A percentile compares a stretch with the other conserved stretches of the same genome.
phyloP scores from a whole-genome alignment of 2,113 vertebrate genomes.

The Rhinopomastus cyanomelas region DNA sequence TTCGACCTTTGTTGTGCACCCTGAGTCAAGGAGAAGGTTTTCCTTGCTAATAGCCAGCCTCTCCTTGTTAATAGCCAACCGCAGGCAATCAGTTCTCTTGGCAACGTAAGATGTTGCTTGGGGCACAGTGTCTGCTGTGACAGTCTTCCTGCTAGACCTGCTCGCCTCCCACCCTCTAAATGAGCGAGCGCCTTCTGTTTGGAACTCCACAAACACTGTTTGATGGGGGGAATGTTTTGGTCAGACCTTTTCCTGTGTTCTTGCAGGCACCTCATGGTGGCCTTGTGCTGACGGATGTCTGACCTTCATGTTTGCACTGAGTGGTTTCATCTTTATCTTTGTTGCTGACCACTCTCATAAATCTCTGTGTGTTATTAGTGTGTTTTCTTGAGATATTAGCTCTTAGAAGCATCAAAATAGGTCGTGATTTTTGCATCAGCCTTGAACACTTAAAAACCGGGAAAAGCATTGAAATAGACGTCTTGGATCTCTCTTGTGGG shows the following conservation, averaged over 20 bases:
- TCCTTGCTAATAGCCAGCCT: conserved; percentile 61
- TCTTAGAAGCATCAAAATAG: neutral
- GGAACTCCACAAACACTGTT: neutral
- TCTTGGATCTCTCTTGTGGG: neutral
- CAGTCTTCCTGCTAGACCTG: conserved; percentile 1
- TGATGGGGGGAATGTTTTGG: neutral
- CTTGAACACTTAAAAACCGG: neutral
- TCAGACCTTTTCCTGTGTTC: neutral
- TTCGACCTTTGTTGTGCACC: conserved; percentile 52
- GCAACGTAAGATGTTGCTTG: neutral
- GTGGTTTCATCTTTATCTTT: neutral
- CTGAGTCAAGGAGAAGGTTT: conserved; percentile 70
- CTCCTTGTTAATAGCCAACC: conserved; percentile 57
- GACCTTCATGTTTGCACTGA: neutral
- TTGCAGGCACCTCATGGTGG: neutral
- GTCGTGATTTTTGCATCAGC: neutral
- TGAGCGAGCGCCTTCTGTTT: neutral
- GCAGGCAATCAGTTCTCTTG: conserved; percentile 30
- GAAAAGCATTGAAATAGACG: neutral
- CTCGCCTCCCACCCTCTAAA: neutral
- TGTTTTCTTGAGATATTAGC: neutral
- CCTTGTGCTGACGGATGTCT: neutral
- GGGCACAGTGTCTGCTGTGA: neutral
- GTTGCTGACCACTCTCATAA: neutral
- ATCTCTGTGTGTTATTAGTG: neutral